Evolutionary conservation across 1,140 invertebrate species (phyloP), one percentile per base, ranked within the genome.

Genomic region (Oscheius sp.): DNA sequence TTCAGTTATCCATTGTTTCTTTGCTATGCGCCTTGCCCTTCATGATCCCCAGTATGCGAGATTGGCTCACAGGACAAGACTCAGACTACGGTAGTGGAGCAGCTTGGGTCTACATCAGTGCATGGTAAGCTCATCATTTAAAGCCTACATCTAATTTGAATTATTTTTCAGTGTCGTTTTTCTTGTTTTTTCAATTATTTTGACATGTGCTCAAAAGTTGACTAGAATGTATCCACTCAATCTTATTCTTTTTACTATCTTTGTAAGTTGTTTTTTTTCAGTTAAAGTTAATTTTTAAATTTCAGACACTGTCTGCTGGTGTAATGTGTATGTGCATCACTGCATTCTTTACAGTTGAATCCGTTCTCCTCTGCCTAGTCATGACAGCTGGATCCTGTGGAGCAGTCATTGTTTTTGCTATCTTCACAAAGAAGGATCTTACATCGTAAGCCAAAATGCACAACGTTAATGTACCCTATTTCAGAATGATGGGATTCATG

Each of bases 161-260:
- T 62, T 13, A 31, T 18, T 32, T 78, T 79, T 77, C 79, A 79
- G 78, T 29, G 64, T 72, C 35, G 67, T 69, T 13, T 84, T 82
- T 36, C 36, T 82, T n/a, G 78, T 80, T n/a, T 69, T 83, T 13
- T 82, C 82, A 35, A 64, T 83, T 26, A 81, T 68, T 32, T 65
- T 83, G n/a, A 75, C 80, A 28, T 83, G 82, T 74, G 83, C 79
- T 77, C 82, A 82, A 68, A 67, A 49, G 35, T 75, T 84, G 32
- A 79, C 83, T 35, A 70, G 82, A 2, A 38, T 28, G 2, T 82
- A 77, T 55, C 82, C 82, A 18, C 38, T 72, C 0, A 83, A 83
- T 58, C 55, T 83, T 3, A 83, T 83, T 65, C 69, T 75, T 3
- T 79, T 80, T 13, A 76, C 52, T 0, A 77, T 84, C 63, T 72